Base-by-base conservation (phyloP, 2,797 vertebrate genomes). In the Percopsis omiscomaycus region DNA sequence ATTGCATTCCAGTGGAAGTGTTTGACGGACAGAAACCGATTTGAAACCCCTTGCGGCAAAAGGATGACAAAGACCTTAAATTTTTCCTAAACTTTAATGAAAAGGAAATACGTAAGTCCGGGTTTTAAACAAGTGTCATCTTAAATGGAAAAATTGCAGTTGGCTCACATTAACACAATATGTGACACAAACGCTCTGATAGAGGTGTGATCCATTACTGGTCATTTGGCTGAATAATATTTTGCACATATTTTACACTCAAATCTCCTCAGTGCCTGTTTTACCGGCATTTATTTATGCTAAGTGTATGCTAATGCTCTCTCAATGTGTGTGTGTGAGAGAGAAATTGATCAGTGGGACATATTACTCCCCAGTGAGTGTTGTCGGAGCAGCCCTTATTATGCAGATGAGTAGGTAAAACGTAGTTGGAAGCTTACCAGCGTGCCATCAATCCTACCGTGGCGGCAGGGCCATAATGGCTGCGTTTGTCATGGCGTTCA, bases 371-470 rank as follows among this genome's bases (percentile, higher is more conserved):
- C 29, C 59, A 61, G 69, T 44, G 75, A 69, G 72, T 81, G 68
- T 83, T 78, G 59, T 64, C 68, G 77, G 66, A 64, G 55, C 62
- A 60, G 55, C 60, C 1, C 1, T 68, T 71, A 87, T 89, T 87
- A 90, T 89, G 88, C 80, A 90, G 77, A 90, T 87, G 78, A 89
- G 68, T 5, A 44, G 53, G 76, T 84, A 84, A 75, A 81, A 86
- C 79, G 84, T 68, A 73, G 77, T 64, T 82, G 80, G 74, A 73
- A 76, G 69, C 71, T 77, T 71, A 77, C 75, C 74, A 77, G 78
- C 55, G 56, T 74, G 77, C 67, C 81, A 87, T 90, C 89, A 89
- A 83, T 75, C 71, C 66, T 77, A 51, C 86, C 86, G 89, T 89
- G 69, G 69, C 55, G 32, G 32, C 13, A 51, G 59, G 77, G 73